These are phyloP conservation scores for Drosophila subpulchrella DNA, from an alignment of 1,140 invertebrate genomes.

Conservation along the genomic window DNA sequence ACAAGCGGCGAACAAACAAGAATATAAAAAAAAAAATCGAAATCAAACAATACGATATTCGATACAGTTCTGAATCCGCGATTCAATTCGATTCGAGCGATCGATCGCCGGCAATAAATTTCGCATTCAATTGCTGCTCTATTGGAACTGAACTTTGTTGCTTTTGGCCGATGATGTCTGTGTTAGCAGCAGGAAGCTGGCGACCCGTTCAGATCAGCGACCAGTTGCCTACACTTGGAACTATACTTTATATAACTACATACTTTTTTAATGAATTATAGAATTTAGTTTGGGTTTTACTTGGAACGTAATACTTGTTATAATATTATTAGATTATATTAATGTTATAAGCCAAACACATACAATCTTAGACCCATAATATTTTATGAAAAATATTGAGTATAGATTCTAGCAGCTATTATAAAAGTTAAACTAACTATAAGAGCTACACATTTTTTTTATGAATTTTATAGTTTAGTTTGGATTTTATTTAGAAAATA, in stretches of 20 bases:
- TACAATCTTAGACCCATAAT: too few species aligned
- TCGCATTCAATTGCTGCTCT: slow-evolving; percentile 70
- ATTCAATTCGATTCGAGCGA: slow-evolving; percentile 38
- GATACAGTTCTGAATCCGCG: slow-evolving; percentile 44
- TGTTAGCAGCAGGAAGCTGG: slow-evolving; percentile 79
- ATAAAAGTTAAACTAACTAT: too few species aligned
- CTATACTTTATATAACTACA: neutral
- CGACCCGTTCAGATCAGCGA: slow-evolving; percentile 24
- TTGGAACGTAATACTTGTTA: neutral
- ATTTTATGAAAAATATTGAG: too few species aligned
- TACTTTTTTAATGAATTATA: neutral
- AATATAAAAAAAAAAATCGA: slow-evolving; percentile 26
- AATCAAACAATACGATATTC: slow-evolving; percentile 56
- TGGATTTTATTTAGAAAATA: too few species aligned
- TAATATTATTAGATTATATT: too few species aligned
- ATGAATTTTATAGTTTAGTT: too few species aligned
- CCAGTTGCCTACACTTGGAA: slow-evolving; percentile 40
- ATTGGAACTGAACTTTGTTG: slow-evolving; percentile 49
- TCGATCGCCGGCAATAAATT: slow-evolving; percentile 70
- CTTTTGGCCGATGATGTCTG: slow-evolving; percentile 72
- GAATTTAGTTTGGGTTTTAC: neutral
- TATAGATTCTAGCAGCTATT: too few species aligned
- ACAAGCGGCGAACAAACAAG: slow-evolving; percentile 8
- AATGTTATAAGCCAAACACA: neutral
- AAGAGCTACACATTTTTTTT: too few species aligned